A percentile compares a stretch with the other conserved stretches of the same genome.
Evolutionary conservation across 2,113 vertebrate species (phyloP).

Genomic region (Dicentrarchus labrax): DNA sequence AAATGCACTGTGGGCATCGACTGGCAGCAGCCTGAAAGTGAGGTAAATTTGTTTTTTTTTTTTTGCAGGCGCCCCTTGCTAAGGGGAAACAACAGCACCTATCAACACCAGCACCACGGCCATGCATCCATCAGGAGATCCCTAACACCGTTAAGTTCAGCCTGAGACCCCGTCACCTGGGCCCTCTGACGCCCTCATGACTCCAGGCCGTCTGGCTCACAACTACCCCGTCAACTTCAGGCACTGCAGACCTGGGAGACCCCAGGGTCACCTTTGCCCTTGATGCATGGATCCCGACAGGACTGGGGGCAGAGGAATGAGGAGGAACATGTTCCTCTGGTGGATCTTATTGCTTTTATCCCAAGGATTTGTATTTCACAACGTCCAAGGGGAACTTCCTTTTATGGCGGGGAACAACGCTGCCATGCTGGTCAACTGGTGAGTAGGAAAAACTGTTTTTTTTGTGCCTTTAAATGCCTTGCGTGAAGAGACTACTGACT

Average conservation of each 20-base stretch:
- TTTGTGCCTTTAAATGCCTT: background rate
- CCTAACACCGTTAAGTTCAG: conserved; percentile 12
- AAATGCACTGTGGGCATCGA: conserved; percentile 24
- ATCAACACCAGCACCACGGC: background rate
- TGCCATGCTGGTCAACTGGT: conserved; percentile 95
- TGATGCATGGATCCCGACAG: conserved; percentile 79
- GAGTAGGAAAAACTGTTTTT: conserved; percentile 72
- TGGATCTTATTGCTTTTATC: conserved; percentile 86
- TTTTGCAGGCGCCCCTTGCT: background rate
- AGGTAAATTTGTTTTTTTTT: background rate
- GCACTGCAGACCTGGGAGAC: conserved; percentile 55
- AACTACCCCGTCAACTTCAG: conserved; percentile 31
- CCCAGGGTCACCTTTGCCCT: conserved; percentile 64
- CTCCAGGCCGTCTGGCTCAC: conserved; percentile 47
- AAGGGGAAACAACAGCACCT: background rate
- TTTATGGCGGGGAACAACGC: conserved; percentile 94
- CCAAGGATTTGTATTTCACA: conserved; percentile 79
- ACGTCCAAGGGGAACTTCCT: conserved; percentile 89
- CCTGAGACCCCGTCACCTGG: conserved; percentile 22
- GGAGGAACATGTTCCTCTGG: conserved; percentile 83
- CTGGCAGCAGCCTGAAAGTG: conserved; percentile 32
- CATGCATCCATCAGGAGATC: conserved; percentile 59
- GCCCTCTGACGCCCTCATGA: conserved; percentile 74
- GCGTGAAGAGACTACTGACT: background rate
- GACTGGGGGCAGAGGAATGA: conserved; percentile 73